A percentile compares a stretch with the other conserved stretches of the same genome.
phyloP scores from a whole-genome alignment of 1,140 invertebrate genomes.

The Meloidogyne exigua region DNA sequence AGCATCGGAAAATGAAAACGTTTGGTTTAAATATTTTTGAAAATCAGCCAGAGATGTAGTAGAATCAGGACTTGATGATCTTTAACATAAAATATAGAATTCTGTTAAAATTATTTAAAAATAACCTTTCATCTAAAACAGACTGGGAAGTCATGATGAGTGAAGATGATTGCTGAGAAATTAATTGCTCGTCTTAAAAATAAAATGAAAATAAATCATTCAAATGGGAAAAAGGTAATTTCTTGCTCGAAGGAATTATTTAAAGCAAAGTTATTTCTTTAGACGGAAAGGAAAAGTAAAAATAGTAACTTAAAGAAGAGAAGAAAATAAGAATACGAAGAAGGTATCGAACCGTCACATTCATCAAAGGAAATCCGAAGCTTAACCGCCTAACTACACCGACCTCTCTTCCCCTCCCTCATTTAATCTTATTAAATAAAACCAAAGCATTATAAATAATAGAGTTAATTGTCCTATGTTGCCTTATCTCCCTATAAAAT shows the following conservation, averaged over 20 bases:
- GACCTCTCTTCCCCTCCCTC: no score
- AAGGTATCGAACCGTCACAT: no score
- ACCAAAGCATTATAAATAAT: no score
- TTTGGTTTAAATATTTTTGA: constrained; percentile 31
- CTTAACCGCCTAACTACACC: no score
- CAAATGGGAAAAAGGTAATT: not conserved
- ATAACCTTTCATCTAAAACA: not conserved
- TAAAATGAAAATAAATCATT: not conserved
- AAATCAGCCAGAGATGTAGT: constrained; percentile 32
- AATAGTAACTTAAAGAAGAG: no score
- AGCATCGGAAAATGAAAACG: constrained; percentile 33
- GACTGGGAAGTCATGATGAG: not conserved
- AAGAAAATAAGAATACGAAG: no score
- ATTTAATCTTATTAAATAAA: no score
- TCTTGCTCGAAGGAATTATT: constrained; percentile 14
- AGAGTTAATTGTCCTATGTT: no score
- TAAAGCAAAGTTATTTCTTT: not conserved
- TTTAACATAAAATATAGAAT: constrained; percentile 13
- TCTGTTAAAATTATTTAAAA: not conserved
- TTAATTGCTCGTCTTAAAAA: constrained; percentile 8
- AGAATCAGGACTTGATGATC: constrained; percentile 46
- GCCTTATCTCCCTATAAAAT: no score
- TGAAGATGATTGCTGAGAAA: constrained; percentile 3
- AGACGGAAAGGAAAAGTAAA: not conserved
- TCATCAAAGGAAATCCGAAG: no score